Percentiles rank a stretch among this genome's conserved stretches.
Conservation (phyloP, 2,113 vertebrate genomes). For the Chionis minor region DNA sequence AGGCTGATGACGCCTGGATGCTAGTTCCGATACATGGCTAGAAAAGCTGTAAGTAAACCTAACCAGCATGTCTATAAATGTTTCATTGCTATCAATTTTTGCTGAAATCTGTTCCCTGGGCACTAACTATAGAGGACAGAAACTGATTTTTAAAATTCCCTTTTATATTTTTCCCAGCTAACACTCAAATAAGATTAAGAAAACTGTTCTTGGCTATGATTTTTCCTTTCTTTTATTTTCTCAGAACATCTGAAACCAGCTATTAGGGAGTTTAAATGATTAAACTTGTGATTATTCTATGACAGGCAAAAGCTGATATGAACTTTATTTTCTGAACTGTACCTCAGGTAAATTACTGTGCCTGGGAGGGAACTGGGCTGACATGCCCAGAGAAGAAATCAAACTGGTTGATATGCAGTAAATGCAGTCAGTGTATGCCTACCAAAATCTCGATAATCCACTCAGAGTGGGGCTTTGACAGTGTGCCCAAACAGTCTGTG, state of each 20-base stretch:
- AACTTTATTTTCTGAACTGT: background rate
- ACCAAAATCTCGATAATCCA: background rate
- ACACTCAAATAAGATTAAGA: background rate
- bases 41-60: conserved; percentile 23
- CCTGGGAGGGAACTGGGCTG: background rate
- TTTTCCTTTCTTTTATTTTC: background rate
- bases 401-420: background rate
- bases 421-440: background rate
- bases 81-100: conserved; percentile 38
- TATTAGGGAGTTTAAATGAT: background rate
- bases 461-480: background rate
- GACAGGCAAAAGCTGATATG: background rate
- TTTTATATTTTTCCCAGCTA: conserved; percentile 1
- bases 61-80: background rate
- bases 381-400: background rate
- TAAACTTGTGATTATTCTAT: background rate
- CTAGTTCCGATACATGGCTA: background rate
- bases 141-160: conserved; percentile 1
- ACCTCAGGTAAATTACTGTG: background rate
- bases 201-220: background rate
- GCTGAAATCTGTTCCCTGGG: background rate
- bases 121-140: background rate
- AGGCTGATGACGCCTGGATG: background rate
- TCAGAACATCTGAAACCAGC: background rate
- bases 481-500: background rate